phyloP scores from a whole-genome alignment of 1,140 invertebrate genomes.

The Batillaria attramentaria region DNA sequence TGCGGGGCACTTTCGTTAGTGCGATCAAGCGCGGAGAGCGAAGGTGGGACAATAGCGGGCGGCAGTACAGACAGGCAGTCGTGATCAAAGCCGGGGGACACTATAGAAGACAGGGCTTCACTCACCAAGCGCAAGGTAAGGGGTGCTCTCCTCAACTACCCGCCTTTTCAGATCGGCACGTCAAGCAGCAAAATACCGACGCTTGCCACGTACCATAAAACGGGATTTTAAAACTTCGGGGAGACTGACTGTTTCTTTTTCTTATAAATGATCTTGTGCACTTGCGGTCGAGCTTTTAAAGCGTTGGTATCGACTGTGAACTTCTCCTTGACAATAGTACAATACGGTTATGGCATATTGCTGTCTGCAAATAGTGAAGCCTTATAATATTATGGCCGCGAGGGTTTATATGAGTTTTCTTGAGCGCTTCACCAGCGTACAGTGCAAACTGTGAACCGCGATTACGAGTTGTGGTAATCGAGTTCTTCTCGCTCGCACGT shows the following conservation, averaged over 20 bases:
- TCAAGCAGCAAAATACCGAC: not conserved
- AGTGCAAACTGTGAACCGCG: no score
- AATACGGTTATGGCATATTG: no score
- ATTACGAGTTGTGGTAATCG: no score
- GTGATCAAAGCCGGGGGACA: not conserved
- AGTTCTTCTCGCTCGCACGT: no score
- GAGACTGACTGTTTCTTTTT: not conserved
- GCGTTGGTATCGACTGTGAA: no score
- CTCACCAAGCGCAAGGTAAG: not conserved
- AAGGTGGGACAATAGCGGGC: not conserved
- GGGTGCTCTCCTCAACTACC: no score
- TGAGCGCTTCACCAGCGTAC: no score
- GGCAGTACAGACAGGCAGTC: not conserved
- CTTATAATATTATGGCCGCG: no score
- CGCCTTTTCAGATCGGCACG: not conserved
- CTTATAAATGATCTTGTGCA: not conserved
- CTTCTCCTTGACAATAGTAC: no score
- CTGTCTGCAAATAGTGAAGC: no score
- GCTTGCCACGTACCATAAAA: not conserved
- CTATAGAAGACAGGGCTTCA: not conserved
- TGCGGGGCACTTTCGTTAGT: slow-evolving; percentile 32
- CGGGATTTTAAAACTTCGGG: not conserved
- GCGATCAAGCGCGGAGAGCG: not conserved
- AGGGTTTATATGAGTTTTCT: no score
- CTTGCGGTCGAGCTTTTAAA: not conserved